Evolutionary conservation across 2,888 invertebrate genomes (phyloP), one percentile per base, ranked within the genome.

Genomic region (Himalopsyche tibetana): DNA sequence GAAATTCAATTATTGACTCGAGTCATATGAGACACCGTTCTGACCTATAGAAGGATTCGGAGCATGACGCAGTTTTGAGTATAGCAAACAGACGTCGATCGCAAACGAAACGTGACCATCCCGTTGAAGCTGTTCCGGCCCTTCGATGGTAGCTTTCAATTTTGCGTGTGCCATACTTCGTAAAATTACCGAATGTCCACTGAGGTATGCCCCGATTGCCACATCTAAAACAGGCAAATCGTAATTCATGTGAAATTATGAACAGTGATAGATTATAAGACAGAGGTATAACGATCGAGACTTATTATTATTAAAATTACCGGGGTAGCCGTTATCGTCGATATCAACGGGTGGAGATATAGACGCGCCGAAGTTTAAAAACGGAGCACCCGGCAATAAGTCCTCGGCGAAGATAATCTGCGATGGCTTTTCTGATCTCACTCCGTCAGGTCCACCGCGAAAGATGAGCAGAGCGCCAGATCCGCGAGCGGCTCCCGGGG

Each of bases 321-420:
- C 92, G 85, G 89, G 88, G 87, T 91, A 92, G 40, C 89, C 89
- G 88, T 93, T 93, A 4, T 87, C 88, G 86, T 93, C 92, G 55
- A 93, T 88, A 84, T 93, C 93, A n/a, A 90, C 88, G 0, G 91
- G 91, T 55, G 90, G 89, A 4, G 92, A 91, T 63, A 93, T 89
- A 42, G 92, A 91, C 83, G 91, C 91, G 3, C 93, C 93, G 88
- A 93, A 93, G 19, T 93, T 92, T 80, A 89, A 40, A 6, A 88
- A n/a, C 3, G 40, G 69, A 15, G 86, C 17, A 17, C 38, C 82
- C 1, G 88, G 51, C 11, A 89, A 89, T 17, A 92, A 88, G 45
- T 89, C 87, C 38, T 88, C 87, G 8, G 91, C 92, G 17, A 89
- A 40, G 83, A 93, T 90, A 42, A 90, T 90, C 89, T 93, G 93